These are phyloP conservation scores for Aldabrachelys gigantea DNA, from an alignment of 2,113 vertebrate genomes.

Conservation along the genomic window DNA sequence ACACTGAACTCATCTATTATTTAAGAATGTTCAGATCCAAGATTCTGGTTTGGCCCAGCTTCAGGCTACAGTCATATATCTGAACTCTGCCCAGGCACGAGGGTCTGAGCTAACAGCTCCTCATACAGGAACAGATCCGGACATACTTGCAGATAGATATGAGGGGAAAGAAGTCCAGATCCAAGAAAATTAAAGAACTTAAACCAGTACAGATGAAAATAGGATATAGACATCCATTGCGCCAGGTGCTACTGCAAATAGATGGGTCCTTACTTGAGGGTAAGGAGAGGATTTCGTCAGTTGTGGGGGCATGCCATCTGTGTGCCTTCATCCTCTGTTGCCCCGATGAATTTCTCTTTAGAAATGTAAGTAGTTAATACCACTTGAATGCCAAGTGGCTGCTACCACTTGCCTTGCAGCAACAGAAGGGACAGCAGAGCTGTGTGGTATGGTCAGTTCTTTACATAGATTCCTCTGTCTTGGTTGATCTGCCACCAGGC, in stretches of 20 bases:
- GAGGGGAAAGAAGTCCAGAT: background rate
- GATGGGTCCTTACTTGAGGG: background rate
- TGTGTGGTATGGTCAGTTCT: background rate
- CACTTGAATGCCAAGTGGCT: background rate
- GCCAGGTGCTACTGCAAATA: background rate
- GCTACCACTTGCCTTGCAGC: background rate
- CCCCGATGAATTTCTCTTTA: background rate
- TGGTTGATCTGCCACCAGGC: background rate
- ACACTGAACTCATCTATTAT: background rate
- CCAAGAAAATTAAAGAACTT: background rate
- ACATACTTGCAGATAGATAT: too few relatives aligned
- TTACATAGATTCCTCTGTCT: background rate
- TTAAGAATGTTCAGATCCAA: background rate
- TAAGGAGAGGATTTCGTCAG: background rate
- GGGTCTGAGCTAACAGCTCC: background rate
- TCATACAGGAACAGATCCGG: background rate
- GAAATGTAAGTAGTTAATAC: background rate
- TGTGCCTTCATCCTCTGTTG: background rate
- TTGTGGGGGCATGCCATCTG: background rate
- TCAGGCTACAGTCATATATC: background rate
- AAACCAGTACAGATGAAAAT: background rate
- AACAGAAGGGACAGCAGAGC: background rate
- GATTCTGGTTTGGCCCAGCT: background rate
- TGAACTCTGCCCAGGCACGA: background rate
- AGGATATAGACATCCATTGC: background rate